Evolutionary conservation across 2,888 invertebrate genomes (phyloP), one percentile per base, ranked within the genome.

Genomic region (Danaus chrysippus): DNA sequence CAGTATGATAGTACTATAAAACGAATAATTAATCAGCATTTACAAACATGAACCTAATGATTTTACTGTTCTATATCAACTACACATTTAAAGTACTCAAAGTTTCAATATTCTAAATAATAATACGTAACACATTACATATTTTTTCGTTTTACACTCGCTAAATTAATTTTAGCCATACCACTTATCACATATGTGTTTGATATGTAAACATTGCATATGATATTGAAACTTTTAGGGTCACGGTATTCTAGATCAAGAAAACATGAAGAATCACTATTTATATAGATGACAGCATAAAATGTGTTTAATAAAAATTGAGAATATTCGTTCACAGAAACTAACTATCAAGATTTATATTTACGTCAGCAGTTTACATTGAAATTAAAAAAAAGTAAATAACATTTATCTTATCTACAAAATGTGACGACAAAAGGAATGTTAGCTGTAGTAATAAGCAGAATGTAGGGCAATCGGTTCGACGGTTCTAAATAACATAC

Each of bases 1-100:
- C 92, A 43, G 95, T 95, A 78, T 95, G 95, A 78, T 94, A 95
- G 82, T 95, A 95, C 92, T 94, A 86, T 23, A 46, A 13, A 49
- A 13, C 11, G 41, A 52, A 63, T 17, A 49, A 49, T 49, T 49
- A 49, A 49, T 49, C 17, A 17, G 17, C 17, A 49, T 49, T 17
- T 17, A 10, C 17, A 49, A 49, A 49, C 49, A 49, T 49, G 17
- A 2, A 49, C 49, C 10, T 17, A 17, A 10, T 49, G 49, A 17
- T 10, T 17, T 15, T 49, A 49, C 15, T 17, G 10, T 49, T 49
- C 17, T 49, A 15, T 17, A 49, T 17, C 15, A n/a, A 15, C 15
- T 17, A 17, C 8, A 17, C 10, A 10, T 17, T 17, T 10, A 15
- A 10, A 17, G 10, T 17, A 49, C 17, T 10, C 49, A 49, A 1